Evolutionary conservation across 2,888 invertebrate genomes (phyloP), one percentile per base, ranked within the genome.

Genomic region (Coleophora flavipennella): DNA sequence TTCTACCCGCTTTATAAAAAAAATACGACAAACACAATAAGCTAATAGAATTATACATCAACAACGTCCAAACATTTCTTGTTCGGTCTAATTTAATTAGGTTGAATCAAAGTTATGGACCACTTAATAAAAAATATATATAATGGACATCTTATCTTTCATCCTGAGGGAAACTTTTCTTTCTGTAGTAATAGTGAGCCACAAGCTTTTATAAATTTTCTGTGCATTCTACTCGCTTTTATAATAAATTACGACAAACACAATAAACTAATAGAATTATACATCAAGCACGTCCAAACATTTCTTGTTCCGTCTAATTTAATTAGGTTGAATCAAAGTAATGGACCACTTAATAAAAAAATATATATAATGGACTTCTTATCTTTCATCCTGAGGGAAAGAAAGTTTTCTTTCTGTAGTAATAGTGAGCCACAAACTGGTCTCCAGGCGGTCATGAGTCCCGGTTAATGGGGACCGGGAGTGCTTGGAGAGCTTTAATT

Each of bases 341-440:
- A 38, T 36, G 41, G 31, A 36, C 34, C 35, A 32, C 13, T 25
- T 28, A 37, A 33, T 42, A 40, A 40, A 48, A 49, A 50, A 51
- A 46, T 46, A 49, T 46, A 49, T 50, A 41, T 46, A 47, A 28
- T 28, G 45, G 42, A 41, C 36, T 34, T 33, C 27, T 40, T 40
- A 39, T 41, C 26, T 36, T 34, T 36, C 42, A 51, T 51, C 48
- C 41, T 35, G 38, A 48, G 58, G 55, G 44, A 39, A 49, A 38
- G 46, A 62, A 64, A 70, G 51, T 67, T 70, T 66, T 60, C 57
- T 63, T 58, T 63, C 67, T 69, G 58, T 50, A 52, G 51, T 58
- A 62, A 61, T 63, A 56, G 52, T 55, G 44, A 50, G 52, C 57
- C 54, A 50, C 57, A 57, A 55, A 55, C 52, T 52, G 57, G 57